A percentile compares a stretch with the other conserved stretches of the same genome.
These are phyloP conservation scores for Oligia strigilis DNA, from an alignment of 2,888 invertebrate genomes.

Conservation along the genomic window DNA sequence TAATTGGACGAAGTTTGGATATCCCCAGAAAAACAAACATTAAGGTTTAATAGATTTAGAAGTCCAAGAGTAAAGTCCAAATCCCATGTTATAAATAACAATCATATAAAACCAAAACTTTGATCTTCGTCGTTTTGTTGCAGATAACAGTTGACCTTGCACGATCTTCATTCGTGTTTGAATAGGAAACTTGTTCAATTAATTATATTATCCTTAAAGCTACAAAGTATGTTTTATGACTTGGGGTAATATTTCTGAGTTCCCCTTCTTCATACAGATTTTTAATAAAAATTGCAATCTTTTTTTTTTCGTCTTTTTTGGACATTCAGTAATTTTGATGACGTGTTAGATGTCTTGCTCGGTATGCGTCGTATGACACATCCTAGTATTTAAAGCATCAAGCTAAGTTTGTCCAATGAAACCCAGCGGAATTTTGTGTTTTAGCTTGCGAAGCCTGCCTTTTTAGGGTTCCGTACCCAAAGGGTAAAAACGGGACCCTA, in stretches of 20 bases:
- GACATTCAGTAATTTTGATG: no score
- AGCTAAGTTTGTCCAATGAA: no score
- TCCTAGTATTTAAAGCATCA: no score
- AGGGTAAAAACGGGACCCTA: no score
- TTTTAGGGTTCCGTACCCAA: no score
- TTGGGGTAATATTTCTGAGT: background rate
- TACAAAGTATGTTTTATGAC: background rate
- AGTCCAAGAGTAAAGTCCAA: conserved; percentile 12
- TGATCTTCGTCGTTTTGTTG: conserved; percentile 14
- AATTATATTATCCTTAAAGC: background rate
- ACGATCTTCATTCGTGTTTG: conserved; percentile 23
- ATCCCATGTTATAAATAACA: background rate
- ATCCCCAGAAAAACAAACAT: background rate
- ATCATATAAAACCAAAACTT: conserved; percentile 14
- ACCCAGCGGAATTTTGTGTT: no score
- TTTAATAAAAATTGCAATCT: background rate
- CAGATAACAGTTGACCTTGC: conserved; percentile 34
- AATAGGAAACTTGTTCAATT: background rate
- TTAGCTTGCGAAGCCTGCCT: no score
- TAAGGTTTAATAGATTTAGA: background rate
- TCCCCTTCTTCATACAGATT: background rate
- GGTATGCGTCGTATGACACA: no score
- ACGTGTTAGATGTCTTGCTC: no score
- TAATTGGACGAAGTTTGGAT: background rate
- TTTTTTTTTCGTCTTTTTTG: no score